Evolutionary conservation across 2,797 vertebrate genomes (phyloP).

Genomic region (Premnoplex brunnescens): DNA sequence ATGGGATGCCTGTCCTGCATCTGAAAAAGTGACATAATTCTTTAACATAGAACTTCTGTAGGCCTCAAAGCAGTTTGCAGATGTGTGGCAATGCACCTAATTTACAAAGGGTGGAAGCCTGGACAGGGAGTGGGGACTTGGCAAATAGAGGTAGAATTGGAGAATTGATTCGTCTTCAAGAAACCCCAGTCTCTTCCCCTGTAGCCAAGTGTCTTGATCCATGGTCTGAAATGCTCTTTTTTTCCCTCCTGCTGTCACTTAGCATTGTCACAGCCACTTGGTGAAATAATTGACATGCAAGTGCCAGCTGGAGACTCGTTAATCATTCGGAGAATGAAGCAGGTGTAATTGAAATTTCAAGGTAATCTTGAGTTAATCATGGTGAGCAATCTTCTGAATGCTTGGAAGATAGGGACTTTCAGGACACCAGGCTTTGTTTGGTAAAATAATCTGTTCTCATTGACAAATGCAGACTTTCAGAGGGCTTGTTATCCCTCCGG

Average conservation of each 20-base stretch:
- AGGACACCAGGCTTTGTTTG: slow-evolving; percentile 22
- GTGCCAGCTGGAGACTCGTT: slow-evolving; percentile 9
- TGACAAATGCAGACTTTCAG: slow-evolving; percentile 13
- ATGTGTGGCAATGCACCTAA: neutral
- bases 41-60: neutral
- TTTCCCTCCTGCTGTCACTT: neutral
- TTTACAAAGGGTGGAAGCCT: neutral
- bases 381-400: slow-evolving; percentile 36
- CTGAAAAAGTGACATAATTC: neutral
- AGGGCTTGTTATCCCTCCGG: neutral
- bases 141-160: neutral
- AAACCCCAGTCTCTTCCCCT: neutral
- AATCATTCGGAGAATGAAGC: slow-evolving; percentile 49
- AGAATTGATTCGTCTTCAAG: neutral
- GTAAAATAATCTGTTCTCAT: slow-evolving; percentile 27
- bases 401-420: slow-evolving; percentile 32
- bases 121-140: neutral
- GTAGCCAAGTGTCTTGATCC: neutral
- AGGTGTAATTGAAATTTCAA: slow-evolving; percentile 63
- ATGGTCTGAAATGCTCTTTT: neutral
- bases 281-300: slow-evolving; percentile 40
- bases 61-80: neutral
- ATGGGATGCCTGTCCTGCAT: neutral
- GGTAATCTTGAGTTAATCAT: slow-evolving; percentile 49
- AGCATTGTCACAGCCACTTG: neutral